Conservation (phyloP, 2,797 vertebrate species). For the Cossypha niveicapilla region DNA sequence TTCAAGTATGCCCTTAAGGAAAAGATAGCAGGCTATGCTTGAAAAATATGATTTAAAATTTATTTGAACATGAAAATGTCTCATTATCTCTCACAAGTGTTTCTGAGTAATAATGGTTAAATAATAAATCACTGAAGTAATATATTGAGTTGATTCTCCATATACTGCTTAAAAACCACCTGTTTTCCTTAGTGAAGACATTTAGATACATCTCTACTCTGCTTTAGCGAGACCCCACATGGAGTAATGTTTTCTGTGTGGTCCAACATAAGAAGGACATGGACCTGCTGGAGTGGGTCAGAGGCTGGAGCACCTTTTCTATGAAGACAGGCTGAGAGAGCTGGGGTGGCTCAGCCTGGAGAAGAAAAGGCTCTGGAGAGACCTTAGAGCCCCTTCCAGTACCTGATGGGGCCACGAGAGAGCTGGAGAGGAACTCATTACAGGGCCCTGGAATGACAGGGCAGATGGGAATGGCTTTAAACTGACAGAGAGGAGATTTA, state of each 20-base stretch:
- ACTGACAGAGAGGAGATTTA: background rate
- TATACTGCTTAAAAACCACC: background rate
- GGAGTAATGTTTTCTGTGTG: background rate
- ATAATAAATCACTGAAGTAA: background rate
- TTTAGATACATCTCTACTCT: background rate
- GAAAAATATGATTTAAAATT: background rate
- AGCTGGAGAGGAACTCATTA: background rate
- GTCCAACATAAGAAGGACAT: background rate
- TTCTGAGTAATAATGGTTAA: background rate
- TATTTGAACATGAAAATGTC: slow-evolving; percentile 15
- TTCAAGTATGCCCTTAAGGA: background rate
- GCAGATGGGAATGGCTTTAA: background rate
- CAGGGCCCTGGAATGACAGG: background rate
- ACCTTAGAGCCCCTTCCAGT: background rate
- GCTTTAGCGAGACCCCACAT: background rate
- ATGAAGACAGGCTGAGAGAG: background rate
- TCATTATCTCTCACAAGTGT: background rate
- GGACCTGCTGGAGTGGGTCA: background rate
- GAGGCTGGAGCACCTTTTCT: background rate
- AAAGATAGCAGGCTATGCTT: background rate
- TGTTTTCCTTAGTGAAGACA: background rate
- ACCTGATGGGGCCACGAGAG: rapidly evolving
- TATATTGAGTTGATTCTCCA: background rate
- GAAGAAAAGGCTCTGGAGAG: background rate
- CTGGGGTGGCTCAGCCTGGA: background rate